Percentiles rank a stretch among this genome's conserved stretches.
These are phyloP conservation scores for Drosophila leontia DNA, from an alignment of 1,140 invertebrate species.

Conservation along the genomic window DNA sequence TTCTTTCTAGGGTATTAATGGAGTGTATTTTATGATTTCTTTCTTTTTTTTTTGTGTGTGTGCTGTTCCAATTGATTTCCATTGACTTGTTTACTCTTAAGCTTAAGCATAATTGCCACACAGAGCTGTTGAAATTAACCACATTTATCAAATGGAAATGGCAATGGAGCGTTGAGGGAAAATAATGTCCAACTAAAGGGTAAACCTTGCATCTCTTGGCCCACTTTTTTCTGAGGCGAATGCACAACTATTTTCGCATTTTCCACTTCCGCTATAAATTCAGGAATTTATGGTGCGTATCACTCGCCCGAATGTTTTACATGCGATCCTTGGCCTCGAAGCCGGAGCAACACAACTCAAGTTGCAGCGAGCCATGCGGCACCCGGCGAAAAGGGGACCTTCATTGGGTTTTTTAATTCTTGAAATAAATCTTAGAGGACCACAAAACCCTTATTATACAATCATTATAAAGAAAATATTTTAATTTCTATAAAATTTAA, in stretches of 20 bases:
- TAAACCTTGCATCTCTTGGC: neutral
- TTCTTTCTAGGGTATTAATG: conserved; percentile 10
- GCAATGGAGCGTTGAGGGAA: conserved; percentile 21
- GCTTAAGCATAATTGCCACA: conserved; percentile 58
- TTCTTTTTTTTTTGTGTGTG: neutral
- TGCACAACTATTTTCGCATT: conserved; percentile 77
- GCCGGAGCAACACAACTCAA: conserved; percentile 19
- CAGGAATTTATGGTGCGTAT: conserved; percentile 77
- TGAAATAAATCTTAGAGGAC: neutral
- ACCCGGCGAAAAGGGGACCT: conserved; percentile 18
- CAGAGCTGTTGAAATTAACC: conserved; percentile 58
- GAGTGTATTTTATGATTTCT: neutral
- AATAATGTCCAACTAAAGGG: neutral
- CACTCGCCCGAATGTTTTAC: conserved; percentile 75
- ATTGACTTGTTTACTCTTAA: conserved; percentile 43
- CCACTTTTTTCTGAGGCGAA: conserved; percentile 7
- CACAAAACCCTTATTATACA: neutral
- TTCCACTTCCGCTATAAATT: conserved; percentile 81
- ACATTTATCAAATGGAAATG: conserved; percentile 64
- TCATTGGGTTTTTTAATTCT: neutral
- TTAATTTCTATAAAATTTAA: neutral
- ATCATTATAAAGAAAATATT: neutral
- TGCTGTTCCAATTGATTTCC: conserved; percentile 44
- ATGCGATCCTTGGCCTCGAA: conserved; percentile 50
- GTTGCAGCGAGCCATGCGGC: conserved; percentile 8